Evolutionary conservation across 2,888 invertebrate species (phyloP).

Genomic region (Caenorhabditis zanzibari): DNA sequence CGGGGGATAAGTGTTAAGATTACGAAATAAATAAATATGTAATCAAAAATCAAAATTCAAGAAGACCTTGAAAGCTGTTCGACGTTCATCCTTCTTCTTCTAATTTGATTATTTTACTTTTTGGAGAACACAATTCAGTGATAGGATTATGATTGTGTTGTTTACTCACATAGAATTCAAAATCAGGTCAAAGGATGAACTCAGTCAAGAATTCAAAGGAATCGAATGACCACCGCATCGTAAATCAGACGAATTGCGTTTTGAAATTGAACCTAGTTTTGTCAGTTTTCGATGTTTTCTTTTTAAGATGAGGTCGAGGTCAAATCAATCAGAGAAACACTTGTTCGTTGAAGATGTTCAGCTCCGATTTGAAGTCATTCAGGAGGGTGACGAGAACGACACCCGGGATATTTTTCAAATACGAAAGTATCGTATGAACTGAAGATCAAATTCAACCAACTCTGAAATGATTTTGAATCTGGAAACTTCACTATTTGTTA

Average conservation of each 20-base stretch:
- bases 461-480: too few relatives aligned
- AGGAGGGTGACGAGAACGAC: too few relatives aligned
- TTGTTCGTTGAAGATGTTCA: not conserved
- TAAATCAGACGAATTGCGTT: slow-evolving; percentile 19
- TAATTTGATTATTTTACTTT: slow-evolving; percentile 50
- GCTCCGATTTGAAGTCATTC: too few relatives aligned
- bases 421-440: too few relatives aligned
- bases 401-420: too few relatives aligned
- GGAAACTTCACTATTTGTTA: too few relatives aligned
- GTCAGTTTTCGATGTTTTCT: slow-evolving; percentile 27
- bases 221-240: not conserved
- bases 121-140: slow-evolving; percentile 9
- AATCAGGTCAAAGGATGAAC: slow-evolving; percentile 24
- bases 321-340: slow-evolving; percentile 7
- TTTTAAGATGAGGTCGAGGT: slow-evolving; percentile 22
- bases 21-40: slow-evolving; percentile 23
- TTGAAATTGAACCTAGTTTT: slow-evolving; percentile 21
- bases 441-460: too few relatives aligned
- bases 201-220: slow-evolving; percentile 4
- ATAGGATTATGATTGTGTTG: slow-evolving; percentile 50
- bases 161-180: slow-evolving; percentile 7
- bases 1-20: not conserved
- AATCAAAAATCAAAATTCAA: slow-evolving; percentile 38
- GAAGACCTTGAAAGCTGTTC: slow-evolving; percentile 47
- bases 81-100: slow-evolving; percentile 7